Conservation (phyloP, 2,113 vertebrate genomes). For the Leucopsar rothschildi region DNA sequence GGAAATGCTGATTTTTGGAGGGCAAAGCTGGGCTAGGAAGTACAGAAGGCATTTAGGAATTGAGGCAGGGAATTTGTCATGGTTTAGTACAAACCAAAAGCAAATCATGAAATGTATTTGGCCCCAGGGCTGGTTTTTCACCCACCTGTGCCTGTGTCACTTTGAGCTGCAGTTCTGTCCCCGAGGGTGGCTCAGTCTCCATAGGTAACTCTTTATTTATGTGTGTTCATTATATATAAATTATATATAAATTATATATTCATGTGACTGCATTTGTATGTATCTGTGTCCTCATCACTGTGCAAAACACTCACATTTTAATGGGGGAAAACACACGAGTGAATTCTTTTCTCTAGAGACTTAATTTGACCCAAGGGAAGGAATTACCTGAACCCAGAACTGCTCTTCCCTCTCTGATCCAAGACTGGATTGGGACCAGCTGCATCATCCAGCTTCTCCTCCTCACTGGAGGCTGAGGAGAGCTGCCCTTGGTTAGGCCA, state of each 20-base stretch:
- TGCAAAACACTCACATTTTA: neutral
- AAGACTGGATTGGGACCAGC: neutral
- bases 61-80: neutral
- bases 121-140: neutral
- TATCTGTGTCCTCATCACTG: neutral
- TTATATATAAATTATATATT: no score
- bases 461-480: neutral
- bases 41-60: neutral
- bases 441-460: accelerated
- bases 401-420: neutral
- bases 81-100: neutral
- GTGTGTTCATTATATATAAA: no score
- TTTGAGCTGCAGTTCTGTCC: neutral
- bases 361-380: neutral
- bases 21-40: neutral
- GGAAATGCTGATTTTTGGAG: neutral
- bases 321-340: neutral
- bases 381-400: neutral
- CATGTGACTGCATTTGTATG: accelerated
- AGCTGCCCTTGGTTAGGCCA: neutral
- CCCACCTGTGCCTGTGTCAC: neutral
- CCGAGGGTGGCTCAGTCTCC: neutral
- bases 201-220: neutral
- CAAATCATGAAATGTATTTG: accelerated
- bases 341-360: neutral